Evolutionary conservation across 2,888 invertebrate species (phyloP), one percentile per base, ranked within the genome.

Genomic region (Monochamus alternatus): DNA sequence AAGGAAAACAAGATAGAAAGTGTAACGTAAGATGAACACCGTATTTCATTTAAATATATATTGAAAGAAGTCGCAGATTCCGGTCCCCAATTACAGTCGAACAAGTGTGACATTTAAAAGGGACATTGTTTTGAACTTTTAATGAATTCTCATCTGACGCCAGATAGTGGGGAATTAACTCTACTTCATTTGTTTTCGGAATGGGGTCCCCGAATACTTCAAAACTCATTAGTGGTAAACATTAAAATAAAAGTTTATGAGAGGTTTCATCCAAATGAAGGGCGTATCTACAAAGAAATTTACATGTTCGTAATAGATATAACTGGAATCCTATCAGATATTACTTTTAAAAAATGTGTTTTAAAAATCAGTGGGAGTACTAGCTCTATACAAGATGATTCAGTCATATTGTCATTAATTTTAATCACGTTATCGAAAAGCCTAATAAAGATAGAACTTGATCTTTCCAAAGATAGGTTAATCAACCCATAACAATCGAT

Each of bases 201-300:
- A 5, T 12, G 12, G 32, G 60, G 12, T 60, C 12, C 12, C 32
- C n/a, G 22, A 60, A 60, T 60, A 75, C 77, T 77, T 75, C 73
- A 68, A 73, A 77, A 77, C 75, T 77, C 77, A 73, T 77, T 77
- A 77, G 77, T 66, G 58, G 75, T 75, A 75, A 71, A 71, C 74
- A 64, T 38, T 38, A 67, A 43, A 44, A 62, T 75, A 47, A 22
- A 31, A 72, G 75, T 73, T 78, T 78, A 70, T 75, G 74, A 75
- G 75, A 68, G 71, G 51, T 72, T 71, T 72, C 75, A 75, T 78
- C 73, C 73, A 74, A 74, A 78, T 78, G 32, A 60, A 32, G 12
- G 32, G 60, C 60, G 60, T 32, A 60, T 32, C 60, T 32, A 9
- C 32, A 32, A 31, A 12, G 31, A 30, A 30, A 59, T 22, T 59